Evolutionary conservation across 2,888 invertebrate species (phyloP), one percentile per base, ranked within the genome.

Genomic region (Trisateles emortualis): DNA sequence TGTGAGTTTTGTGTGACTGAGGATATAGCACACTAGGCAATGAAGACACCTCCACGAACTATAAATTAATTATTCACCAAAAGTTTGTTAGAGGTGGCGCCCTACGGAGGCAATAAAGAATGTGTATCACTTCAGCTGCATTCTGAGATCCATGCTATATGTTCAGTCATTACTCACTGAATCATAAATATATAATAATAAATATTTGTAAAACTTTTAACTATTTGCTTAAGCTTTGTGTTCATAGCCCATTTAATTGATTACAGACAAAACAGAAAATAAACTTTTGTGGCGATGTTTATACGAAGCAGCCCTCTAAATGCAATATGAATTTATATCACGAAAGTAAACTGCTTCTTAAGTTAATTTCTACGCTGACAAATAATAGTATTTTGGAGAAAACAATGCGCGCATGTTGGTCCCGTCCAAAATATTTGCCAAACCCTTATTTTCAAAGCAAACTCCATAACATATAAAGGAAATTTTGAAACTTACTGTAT

Each of bases 91-190:
- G 75, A 75, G 67, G 69, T 60, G 68, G 59, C 78, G 76, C 70
- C 70, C 64, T 66, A 72, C 64, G 64, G 75, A 57, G 83, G 81
- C 81, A 80, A 71, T 79, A 74, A 74, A 74, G 69, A 74, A 78
- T 75, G 71, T 81, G 72, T 81, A 83, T 82, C 74, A 85, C 74
- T 83, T 74, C 81, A 88, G 91, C 90, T 91, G 91, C 91, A 88
- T 90, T 90, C 88, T 92, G 92, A 92, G 92, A 92, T 92, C 92
- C 87, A 88, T 88, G 89, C 91, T 86, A 87, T 88, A 89, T 85
- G 86, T 86, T 87, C 91, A 90, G 90, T 87, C 86, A 84, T 80
- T 83, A 90, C 86, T 79, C 86, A 88, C 89, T 84, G 87, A 88
- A 87, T 84, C 79, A 85, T 86, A 84, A 83, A 87, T 84, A 87